A percentile compares a stretch with the other conserved stretches of the same genome.
These are phyloP conservation scores for Garra rufa DNA, from an alignment of 2,113 vertebrate species.

Conservation along the genomic window DNA sequence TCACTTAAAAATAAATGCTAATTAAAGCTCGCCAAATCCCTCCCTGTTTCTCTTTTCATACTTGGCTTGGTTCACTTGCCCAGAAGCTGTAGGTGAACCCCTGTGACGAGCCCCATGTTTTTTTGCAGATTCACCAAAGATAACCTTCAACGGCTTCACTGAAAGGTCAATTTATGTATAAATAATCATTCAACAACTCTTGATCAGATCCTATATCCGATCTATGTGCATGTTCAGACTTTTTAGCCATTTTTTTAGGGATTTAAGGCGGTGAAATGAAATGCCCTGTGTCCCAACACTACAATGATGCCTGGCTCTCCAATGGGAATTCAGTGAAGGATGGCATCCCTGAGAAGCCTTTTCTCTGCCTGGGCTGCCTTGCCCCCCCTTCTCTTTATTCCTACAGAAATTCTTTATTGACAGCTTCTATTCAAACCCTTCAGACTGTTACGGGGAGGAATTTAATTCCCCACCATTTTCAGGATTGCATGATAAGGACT, in stretches of 20 bases:
- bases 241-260: not conserved
- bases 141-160: conserved; percentile 9
- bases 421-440: conserved; percentile 88
- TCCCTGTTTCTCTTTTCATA: conserved; percentile 12
- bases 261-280: conserved; percentile 51
- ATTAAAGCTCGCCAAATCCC: conserved; percentile 47
- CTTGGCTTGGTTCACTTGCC: conserved; percentile 12
- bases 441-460: conserved; percentile 81
- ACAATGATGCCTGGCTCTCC: conserved; percentile 81
- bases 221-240: not conserved
- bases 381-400: conserved; percentile 73
- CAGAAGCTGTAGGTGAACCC: conserved; percentile 23
- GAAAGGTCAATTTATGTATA: conserved; percentile 9
- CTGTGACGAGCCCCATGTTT: not conserved
- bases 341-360: conserved; percentile 87
- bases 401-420: conserved; percentile 88
- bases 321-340: conserved; percentile 92
- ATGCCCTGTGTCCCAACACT: conserved; percentile 46
- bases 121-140: conserved; percentile 14
- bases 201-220: not conserved
- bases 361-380: conserved; percentile 76
- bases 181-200: not conserved
- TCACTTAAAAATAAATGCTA: conserved; percentile 58
- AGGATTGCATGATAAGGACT: conserved; percentile 76
- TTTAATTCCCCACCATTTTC: conserved; percentile 85